phyloP scores from a whole-genome alignment of 2,888 invertebrate species.

The Drosophila hawaiiensis region DNA sequence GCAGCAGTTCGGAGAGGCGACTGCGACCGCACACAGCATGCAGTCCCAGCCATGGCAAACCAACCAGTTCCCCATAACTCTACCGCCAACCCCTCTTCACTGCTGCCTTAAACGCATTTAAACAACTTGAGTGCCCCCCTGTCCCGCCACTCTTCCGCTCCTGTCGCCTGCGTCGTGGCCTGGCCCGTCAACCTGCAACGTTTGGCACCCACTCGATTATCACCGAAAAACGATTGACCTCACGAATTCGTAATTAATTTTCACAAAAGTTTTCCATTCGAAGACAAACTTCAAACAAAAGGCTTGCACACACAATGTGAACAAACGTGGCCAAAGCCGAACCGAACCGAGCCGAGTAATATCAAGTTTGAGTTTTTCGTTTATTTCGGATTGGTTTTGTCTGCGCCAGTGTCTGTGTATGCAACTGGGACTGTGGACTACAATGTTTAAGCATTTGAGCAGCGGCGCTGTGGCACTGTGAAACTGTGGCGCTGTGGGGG shows the following conservation, averaged over 20 bases:
- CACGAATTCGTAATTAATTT: constrained; percentile 83
- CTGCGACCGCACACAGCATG: constrained; percentile 65
- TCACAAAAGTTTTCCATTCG: constrained; percentile 80
- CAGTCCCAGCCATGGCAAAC: constrained; percentile 36
- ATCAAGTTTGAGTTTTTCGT: constrained; percentile 32
- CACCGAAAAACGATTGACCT: constrained; percentile 82
- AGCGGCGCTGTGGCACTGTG: constrained; percentile 51
- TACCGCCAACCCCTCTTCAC: neutral
- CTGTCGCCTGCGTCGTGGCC: neutral
- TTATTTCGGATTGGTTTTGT: constrained; percentile 39
- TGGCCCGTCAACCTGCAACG: constrained; percentile 29
- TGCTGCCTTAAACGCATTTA: constrained; percentile 59
- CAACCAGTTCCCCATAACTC: constrained; percentile 4
- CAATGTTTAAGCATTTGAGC: constrained; percentile 74
- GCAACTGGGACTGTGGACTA: constrained; percentile 47
- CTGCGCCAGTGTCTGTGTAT: constrained; percentile 21
- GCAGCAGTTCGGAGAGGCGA: constrained; percentile 25
- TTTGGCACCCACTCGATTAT: constrained; percentile 79
- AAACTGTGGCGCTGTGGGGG: constrained; percentile 57
- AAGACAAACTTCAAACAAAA: constrained; percentile 79
- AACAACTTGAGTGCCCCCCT: constrained; percentile 65
- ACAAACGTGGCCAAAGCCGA: constrained; percentile 26
- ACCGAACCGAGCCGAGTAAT: neutral
- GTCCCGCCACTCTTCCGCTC: neutral
- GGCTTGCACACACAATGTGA: constrained; percentile 51